phyloP scores from a whole-genome alignment of 2,888 invertebrate species.

The Kuschelorhynchus macadamiae region DNA sequence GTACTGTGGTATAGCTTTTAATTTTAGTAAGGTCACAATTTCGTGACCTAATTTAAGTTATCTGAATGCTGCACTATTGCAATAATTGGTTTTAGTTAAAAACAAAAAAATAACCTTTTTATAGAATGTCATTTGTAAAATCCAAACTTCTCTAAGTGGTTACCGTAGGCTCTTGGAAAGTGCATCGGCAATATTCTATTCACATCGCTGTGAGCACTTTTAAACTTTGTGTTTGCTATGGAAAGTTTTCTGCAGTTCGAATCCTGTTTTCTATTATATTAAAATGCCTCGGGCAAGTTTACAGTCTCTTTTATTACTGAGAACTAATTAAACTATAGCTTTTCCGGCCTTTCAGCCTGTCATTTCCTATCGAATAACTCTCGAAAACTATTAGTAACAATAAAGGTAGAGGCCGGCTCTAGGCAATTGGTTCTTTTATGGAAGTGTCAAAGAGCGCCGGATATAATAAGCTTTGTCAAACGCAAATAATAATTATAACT shows the following conservation, averaged over 20 bases:
- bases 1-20: too few relatives aligned
- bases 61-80: too few relatives aligned
- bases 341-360: conserved; percentile 1
- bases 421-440: too few relatives aligned
- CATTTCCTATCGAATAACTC: too few relatives aligned
- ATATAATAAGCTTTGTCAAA: too few relatives aligned
- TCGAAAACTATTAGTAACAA: too few relatives aligned
- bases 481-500: too few relatives aligned
- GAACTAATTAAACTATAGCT: conserved; percentile 40
- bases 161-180: conserved; percentile 17
- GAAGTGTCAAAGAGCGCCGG: too few relatives aligned
- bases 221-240: conserved; percentile 41
- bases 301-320: conserved; percentile 28
- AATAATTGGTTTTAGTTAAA: not conserved
- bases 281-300: conserved; percentile 24
- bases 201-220: conserved; percentile 33
- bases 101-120: not conserved
- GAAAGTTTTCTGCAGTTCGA: conserved; percentile 40
- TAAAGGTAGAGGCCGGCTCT: too few relatives aligned
- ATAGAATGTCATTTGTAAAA: conserved; percentile 13
- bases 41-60: too few relatives aligned
- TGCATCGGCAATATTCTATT: conserved; percentile 41
- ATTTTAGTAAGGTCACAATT: too few relatives aligned
- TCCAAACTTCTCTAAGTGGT: conserved; percentile 25
- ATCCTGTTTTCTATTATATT: conserved; percentile 47